phyloP scores from a whole-genome alignment of 23 tunicate species.

The Oikopleura vanhoeffeni region DNA sequence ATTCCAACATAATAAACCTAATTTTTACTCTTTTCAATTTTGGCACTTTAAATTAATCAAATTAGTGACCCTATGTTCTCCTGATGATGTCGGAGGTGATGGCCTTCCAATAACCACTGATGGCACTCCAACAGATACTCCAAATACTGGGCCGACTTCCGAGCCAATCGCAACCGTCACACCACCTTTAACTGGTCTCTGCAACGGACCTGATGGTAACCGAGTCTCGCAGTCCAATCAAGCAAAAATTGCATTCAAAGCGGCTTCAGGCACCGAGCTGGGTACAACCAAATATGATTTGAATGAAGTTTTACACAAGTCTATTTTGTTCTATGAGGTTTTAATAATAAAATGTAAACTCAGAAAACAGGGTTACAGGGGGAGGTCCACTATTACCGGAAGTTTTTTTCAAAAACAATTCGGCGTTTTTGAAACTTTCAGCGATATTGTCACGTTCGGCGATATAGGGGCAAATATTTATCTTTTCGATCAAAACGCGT shows the following conservation, averaged over 20 bases:
- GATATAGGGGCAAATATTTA: too few relatives aligned
- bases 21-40: too few relatives aligned
- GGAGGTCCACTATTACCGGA: too few relatives aligned
- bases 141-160: neutral
- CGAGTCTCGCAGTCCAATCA: neutral
- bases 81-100: neutral
- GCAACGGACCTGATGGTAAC: neutral
- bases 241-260: neutral
- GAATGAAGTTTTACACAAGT: constrained; percentile 24
- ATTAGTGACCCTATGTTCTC: too few relatives aligned
- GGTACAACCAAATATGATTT: constrained; percentile 15
- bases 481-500: too few relatives aligned
- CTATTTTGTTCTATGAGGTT: constrained; percentile 26
- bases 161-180: neutral
- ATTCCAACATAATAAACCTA: too few relatives aligned
- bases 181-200: neutral
- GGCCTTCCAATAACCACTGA: neutral
- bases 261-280: neutral
- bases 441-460: too few relatives aligned
- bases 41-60: too few relatives aligned
- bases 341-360: too few relatives aligned
- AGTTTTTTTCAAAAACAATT: too few relatives aligned
- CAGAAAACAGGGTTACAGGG: too few relatives aligned
- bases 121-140: neutral
- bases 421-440: too few relatives aligned